These are phyloP conservation scores for Drosophila pseudoobscura DNA, from an alignment of 1,140 invertebrate genomes.

Conservation along the genomic window DNA sequence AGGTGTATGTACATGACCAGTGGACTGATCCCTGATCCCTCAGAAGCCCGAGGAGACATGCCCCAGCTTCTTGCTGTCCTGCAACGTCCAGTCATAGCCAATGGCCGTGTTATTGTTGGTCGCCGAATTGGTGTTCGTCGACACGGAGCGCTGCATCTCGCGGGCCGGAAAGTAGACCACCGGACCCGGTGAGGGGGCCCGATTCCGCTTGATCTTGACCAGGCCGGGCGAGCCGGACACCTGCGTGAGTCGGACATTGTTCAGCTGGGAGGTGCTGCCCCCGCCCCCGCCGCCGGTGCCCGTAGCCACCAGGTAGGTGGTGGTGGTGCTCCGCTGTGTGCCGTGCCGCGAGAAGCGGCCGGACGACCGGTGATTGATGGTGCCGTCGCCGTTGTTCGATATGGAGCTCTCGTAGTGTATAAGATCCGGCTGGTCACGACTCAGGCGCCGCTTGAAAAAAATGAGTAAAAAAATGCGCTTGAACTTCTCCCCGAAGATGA, in stretches of 20 bases:
- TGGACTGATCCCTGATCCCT: conserved; percentile 38
- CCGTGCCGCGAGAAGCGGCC: conserved; percentile 87
- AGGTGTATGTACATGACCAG: conserved; percentile 27
- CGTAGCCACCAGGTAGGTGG: conserved; percentile 73
- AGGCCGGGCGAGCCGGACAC: conserved; percentile 68
- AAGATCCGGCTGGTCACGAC: conserved; percentile 88
- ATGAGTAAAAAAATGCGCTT: conserved; percentile 93
- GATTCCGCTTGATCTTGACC: conserved; percentile 77
- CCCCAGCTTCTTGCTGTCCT: conserved; percentile 64
- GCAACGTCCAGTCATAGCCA: conserved; percentile 72
- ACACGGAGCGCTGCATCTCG: conserved; percentile 70
- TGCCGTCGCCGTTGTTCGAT: conserved; percentile 89
- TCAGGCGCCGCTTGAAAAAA: conserved; percentile 88
- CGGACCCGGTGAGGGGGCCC: conserved; percentile 85
- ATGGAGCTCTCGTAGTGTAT: conserved; percentile 92
- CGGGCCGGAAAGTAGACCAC: conserved; percentile 88
- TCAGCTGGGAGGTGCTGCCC: conserved; percentile 82
- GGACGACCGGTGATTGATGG: conserved; percentile 86
- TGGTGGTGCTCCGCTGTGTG: conserved; percentile 84
- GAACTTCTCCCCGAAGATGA: conserved; percentile 98
- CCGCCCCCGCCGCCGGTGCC: conserved; percentile 58
- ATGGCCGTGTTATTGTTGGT: conserved; percentile 78
- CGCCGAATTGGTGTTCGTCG: conserved; percentile 60
- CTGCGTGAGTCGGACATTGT: conserved; percentile 71
- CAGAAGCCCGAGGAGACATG: conserved; percentile 78